Conservation (phyloP, 2,888 invertebrate species). For the Stenodera caucasica region DNA sequence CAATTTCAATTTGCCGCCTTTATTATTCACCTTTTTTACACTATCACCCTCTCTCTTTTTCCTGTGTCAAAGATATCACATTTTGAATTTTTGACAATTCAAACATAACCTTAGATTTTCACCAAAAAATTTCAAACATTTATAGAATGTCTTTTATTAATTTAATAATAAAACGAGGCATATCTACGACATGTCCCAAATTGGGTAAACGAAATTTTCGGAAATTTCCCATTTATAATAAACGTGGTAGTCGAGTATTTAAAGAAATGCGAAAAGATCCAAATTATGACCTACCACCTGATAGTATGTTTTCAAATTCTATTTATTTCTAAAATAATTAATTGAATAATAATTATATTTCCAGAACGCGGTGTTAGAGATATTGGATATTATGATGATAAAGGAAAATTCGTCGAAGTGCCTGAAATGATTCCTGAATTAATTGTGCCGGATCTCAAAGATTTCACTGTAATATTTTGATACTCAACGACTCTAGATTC, state of each 20-base stretch:
- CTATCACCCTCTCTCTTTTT: neutral
- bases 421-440: conserved; percentile 92
- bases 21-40: neutral
- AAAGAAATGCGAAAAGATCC: conserved; percentile 63
- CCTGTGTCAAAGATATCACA: conserved; percentile 2
- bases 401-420: conserved; percentile 64
- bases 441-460: conserved; percentile 86
- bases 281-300: conserved; percentile 67
- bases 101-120: neutral
- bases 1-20: neutral
- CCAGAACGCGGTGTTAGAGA: conserved; percentile 70
- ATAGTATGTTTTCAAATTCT: conserved; percentile 59
- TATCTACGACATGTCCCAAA: conserved; percentile 58
- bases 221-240: conserved; percentile 76
- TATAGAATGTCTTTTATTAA: conserved; percentile 42
- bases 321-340: conserved; percentile 1
- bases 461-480: conserved; percentile 63
- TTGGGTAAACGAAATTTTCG: conserved; percentile 79
- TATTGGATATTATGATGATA: conserved; percentile 61
- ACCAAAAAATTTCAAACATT: neutral
- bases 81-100: conserved; percentile 2
- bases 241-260: conserved; percentile 71
- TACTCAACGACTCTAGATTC: neutral
- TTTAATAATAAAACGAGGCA: conserved; percentile 53
- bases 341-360: conserved; percentile 9